These are phyloP conservation scores for Coboldia fuscipes DNA, from an alignment of 1,140 invertebrate species.

Conservation along the genomic window DNA sequence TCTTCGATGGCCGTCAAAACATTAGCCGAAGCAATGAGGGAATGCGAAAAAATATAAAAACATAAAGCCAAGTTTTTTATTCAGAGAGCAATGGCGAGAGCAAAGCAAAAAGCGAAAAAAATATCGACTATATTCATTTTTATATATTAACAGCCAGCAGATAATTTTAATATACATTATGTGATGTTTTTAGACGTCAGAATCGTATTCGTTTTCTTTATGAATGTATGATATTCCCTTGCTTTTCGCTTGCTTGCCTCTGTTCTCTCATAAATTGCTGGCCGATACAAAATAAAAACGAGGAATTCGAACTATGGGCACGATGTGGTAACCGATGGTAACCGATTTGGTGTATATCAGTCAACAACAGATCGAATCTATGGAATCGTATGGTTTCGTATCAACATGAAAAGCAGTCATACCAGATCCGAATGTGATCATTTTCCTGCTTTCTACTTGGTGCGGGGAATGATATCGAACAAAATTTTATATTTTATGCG, in stretches of 20 bases:
- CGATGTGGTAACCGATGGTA: neutral
- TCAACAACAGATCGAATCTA: neutral
- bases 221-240: conserved; percentile 4
- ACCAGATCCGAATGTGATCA: neutral
- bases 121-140: neutral
- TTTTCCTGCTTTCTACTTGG: neutral
- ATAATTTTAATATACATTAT: conserved; percentile 1
- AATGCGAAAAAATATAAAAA: no score
- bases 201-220: conserved; percentile 5
- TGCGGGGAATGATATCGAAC: neutral
- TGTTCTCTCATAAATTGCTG: conserved; percentile 4
- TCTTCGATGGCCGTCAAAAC: no score
- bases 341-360: neutral
- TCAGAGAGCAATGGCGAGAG: neutral
- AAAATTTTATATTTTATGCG: conserved; percentile 3
- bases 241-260: conserved; percentile 6
- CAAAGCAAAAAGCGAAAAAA: neutral
- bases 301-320: conserved; percentile 2
- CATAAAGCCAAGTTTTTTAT: neutral
- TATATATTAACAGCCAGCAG: neutral
- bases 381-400: neutral
- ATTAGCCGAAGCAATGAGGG: no score
- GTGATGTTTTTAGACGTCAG: conserved; percentile 2
- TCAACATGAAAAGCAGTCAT: neutral
- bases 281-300: conserved; percentile 1